phyloP scores from a whole-genome alignment of 2,113 vertebrate species.

The Heliornis fulica region DNA sequence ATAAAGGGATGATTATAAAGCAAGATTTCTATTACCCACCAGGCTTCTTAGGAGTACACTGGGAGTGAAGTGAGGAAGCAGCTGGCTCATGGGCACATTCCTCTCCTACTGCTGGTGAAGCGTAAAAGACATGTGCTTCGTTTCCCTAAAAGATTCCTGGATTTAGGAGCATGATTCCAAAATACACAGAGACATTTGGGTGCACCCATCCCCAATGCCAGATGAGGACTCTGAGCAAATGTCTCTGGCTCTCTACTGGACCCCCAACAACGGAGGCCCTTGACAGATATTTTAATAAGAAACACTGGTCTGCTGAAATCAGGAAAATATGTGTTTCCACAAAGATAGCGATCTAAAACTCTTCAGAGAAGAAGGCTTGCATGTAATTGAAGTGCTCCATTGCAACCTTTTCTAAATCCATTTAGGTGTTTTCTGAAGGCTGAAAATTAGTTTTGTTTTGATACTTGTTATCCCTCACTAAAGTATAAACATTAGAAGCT shows the following conservation, averaged over 20 bases:
- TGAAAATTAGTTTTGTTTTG: neutral
- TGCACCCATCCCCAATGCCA: neutral
- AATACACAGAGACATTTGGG: neutral
- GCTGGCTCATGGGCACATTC: neutral
- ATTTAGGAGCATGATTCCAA: neutral
- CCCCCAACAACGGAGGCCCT: too few species aligned
- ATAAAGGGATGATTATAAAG: neutral
- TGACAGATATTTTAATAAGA: slow-evolving; percentile 3
- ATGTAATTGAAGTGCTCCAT: neutral
- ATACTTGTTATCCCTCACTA: neutral
- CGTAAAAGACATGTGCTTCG: neutral
- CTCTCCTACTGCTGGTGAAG: neutral
- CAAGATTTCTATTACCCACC: neutral
- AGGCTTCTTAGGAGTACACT: neutral
- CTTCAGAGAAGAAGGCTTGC: neutral
- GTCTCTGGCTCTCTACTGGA: neutral
- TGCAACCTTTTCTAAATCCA: neutral
- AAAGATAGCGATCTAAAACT: neutral
- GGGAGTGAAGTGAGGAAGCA: neutral
- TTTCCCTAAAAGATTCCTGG: neutral
- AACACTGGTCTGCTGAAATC: neutral
- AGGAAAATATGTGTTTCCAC: neutral
- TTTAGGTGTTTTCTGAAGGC: neutral
- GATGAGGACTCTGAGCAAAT: neutral
- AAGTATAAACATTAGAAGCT: neutral